These are phyloP conservation scores for Drosophila micromelanica DNA, from an alignment of 1,140 invertebrate genomes.

Conservation along the genomic window DNA sequence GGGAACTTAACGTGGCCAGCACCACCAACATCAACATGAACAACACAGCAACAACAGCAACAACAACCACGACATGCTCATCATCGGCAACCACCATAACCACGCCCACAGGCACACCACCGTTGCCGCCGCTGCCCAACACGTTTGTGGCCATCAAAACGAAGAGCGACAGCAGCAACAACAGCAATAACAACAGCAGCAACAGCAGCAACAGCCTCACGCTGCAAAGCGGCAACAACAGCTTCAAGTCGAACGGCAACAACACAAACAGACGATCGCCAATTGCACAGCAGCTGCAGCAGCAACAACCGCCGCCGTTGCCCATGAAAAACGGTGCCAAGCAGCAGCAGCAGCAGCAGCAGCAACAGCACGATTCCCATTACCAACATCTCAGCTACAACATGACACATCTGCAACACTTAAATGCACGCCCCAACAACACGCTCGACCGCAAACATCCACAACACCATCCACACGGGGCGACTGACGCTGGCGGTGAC, in stretches of 20 bases:
- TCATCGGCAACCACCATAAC: constrained; percentile 63
- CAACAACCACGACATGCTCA: constrained; percentile 50
- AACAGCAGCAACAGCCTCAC: constrained; percentile 64
- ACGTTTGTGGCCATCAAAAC: constrained; percentile 80
- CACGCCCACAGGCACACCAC: constrained; percentile 73
- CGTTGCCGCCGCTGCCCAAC: constrained; percentile 77
- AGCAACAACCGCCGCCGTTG: constrained; percentile 68
- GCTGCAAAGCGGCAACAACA: constrained; percentile 70
- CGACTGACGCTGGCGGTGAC: constrained; percentile 34
- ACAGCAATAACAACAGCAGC: constrained; percentile 50
- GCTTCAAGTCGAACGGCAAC: constrained; percentile 71
- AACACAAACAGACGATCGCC: constrained; percentile 60
- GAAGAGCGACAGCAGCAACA: constrained; percentile 62
- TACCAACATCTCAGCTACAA: constrained; percentile 78
- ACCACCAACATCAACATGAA: constrained; percentile 44
- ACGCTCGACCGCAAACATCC: constrained; percentile 71
- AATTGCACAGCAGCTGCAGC: constrained; percentile 32
- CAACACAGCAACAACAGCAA: constrained; percentile 43
- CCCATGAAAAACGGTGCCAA: constrained; percentile 72
- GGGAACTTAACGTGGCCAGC: constrained; percentile 73
- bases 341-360: constrained; percentile 49
- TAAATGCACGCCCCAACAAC: constrained; percentile 54
- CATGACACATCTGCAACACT: constrained; percentile 51
- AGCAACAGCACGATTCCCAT: constrained; percentile 56
- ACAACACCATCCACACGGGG: constrained; percentile 2